Conservation (phyloP, 2,113 vertebrate species). For the Ondatra zibethicus region DNA sequence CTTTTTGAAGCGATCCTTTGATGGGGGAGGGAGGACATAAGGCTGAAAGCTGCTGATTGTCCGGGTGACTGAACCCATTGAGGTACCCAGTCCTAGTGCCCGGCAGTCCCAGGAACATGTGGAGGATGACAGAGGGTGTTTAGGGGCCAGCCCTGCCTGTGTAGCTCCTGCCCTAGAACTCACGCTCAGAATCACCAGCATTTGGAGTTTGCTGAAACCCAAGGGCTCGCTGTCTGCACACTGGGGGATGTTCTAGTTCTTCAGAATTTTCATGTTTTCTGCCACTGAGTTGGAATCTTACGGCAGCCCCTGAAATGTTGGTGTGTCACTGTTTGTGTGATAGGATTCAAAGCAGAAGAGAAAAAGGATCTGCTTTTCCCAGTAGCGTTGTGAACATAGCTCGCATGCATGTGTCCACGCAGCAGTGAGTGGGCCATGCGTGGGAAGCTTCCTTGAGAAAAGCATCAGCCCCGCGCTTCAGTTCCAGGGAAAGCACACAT, state of each 20-base stretch:
- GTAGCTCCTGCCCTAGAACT: constrained; percentile 49
- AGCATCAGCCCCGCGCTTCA: not conserved
- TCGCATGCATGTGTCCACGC: fast-evolving
- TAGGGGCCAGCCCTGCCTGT: not conserved
- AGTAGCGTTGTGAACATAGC: not conserved
- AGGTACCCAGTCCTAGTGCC: not conserved
- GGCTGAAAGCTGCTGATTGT: constrained; percentile 73
- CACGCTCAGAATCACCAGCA: not conserved
- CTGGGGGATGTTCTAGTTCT: not conserved
- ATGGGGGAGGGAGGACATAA: constrained; percentile 29
- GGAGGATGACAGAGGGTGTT: not conserved
- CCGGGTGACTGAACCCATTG: constrained; percentile 73
- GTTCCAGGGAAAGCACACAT: not conserved
- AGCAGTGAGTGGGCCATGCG: fast-evolving
- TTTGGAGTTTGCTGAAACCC: not conserved
- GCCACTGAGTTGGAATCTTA: not conserved
- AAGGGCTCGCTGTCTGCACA: not conserved
- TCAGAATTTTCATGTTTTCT: not conserved
- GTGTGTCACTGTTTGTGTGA: not conserved
- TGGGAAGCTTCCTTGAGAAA: not conserved
- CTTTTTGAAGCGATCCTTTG: constrained; percentile 58
- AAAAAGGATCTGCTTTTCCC: constrained; percentile 18
- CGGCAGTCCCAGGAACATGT: not conserved
- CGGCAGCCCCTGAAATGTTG: not conserved
- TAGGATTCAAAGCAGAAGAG: constrained; percentile 16